A percentile compares a stretch with the other conserved stretches of the same genome.
These are phyloP conservation scores for Palythoa heliodiscus DNA, from an alignment of 92 coral and sea anemone genomes.

Conservation along the genomic window DNA sequence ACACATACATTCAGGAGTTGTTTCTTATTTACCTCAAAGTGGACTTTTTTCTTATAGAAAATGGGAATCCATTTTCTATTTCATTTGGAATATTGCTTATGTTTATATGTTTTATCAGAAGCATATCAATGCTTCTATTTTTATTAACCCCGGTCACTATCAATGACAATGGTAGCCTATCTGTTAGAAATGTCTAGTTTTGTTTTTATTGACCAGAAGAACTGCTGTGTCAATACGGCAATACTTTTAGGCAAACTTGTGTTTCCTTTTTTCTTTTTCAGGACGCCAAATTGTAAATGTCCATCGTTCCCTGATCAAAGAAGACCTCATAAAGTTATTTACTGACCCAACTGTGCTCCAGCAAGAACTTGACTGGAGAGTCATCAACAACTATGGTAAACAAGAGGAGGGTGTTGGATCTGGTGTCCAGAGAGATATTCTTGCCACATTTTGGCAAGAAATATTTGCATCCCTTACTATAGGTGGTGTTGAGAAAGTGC, in stretches of 20 bases:
- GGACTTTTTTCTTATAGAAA: conserved; percentile 20
- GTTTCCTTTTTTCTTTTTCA: conserved; percentile 24
- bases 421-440: conserved; percentile 49
- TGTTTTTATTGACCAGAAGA: conserved; percentile 15
- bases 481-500: conserved; percentile 59
- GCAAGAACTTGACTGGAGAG: conserved; percentile 53
- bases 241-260: conserved; percentile 5
- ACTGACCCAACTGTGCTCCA: conserved; percentile 48
- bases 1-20: too few species aligned
- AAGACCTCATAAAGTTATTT: conserved; percentile 55
- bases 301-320: conserved; percentile 54
- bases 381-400: conserved; percentile 50
- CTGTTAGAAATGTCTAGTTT: conserved; percentile 31
- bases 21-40: conserved; percentile 29
- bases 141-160: neutral
- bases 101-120: neutral
- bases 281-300: conserved; percentile 39
- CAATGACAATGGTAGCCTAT: conserved; percentile 29
- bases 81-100: conserved; percentile 19
- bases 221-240: neutral
- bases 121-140: too few species aligned
- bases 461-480: conserved; percentile 41
- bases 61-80: conserved; percentile 37
- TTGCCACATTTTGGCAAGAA: conserved; percentile 58
- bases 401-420: conserved; percentile 51